A percentile compares a stretch with the other conserved stretches of the same genome.
phyloP scores from a whole-genome alignment of 2,888 invertebrate genomes.

The Calameuta idolon region DNA sequence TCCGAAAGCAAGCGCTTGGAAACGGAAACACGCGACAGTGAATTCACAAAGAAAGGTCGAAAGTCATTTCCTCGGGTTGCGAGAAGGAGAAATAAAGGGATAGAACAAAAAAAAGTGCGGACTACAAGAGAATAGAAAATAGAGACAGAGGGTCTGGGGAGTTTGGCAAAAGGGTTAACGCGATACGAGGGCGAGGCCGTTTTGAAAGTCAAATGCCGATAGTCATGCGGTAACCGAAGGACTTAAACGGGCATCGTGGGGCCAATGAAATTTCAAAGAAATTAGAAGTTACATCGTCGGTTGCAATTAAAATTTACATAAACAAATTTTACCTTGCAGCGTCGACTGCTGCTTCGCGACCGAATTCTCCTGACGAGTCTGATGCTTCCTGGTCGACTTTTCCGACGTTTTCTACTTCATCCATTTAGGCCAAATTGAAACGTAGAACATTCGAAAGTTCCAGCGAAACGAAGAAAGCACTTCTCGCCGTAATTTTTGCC shows the following conservation, averaged over 20 bases:
- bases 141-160: neutral
- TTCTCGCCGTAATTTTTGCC: neutral
- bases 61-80: neutral
- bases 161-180: constrained; percentile 27
- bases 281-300: constrained; percentile 52
- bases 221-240: constrained; percentile 15
- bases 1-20: neutral
- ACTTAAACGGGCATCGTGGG: constrained; percentile 21
- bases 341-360: constrained; percentile 25
- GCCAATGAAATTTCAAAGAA: constrained; percentile 50
- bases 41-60: neutral
- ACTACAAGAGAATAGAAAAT: neutral
- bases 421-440: neutral
- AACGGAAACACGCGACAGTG: neutral
- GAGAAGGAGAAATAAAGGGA: neutral
- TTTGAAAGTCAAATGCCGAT: constrained; percentile 7
- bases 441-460: neutral
- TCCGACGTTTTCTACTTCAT: neutral
- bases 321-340: constrained; percentile 47
- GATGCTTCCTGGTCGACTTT: neutral
- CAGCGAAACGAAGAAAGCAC: neutral
- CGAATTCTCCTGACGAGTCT: neutral
- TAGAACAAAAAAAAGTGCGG: neutral
- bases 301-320: constrained; percentile 57
- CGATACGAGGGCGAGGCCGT: constrained; percentile 21